These are phyloP conservation scores for Galeopterus variegatus DNA, from an alignment of 2,113 vertebrate species.

Conservation along the genomic window DNA sequence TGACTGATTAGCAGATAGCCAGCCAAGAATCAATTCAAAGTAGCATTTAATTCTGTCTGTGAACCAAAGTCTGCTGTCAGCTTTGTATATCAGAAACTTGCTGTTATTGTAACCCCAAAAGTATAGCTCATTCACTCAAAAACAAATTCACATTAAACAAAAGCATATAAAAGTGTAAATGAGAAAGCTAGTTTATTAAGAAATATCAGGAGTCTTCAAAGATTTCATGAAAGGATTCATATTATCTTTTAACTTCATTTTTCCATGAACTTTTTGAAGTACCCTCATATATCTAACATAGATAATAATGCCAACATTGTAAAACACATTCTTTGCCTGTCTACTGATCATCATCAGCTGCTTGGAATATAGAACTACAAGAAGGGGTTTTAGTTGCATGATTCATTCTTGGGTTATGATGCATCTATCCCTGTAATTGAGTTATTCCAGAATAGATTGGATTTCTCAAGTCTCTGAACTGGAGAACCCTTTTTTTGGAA, in stretches of 20 bases:
- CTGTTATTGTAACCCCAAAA: neutral
- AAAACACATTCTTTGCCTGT: neutral
- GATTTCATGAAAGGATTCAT: no score
- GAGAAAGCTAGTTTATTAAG: neutral
- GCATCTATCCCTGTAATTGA: neutral
- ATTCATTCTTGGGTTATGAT: neutral
- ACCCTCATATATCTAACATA: neutral
- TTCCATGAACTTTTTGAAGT: no score
- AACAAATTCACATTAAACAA: neutral
- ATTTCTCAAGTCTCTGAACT: neutral
- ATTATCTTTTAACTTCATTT: no score
- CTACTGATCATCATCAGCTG: neutral
- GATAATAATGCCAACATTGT: neutral
- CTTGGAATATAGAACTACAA: neutral
- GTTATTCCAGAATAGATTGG: conserved; percentile 1
- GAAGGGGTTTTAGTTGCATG: neutral
- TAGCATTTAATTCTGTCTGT: neutral
- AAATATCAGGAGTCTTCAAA: neutral
- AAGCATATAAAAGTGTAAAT: neutral
- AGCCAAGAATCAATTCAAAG: neutral
- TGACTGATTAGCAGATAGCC: neutral
- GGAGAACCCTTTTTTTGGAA: neutral
- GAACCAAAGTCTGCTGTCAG: neutral
- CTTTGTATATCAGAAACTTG: conserved; percentile 27
- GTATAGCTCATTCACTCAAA: conserved; percentile 29